phyloP scores from a whole-genome alignment of 2,113 vertebrate genomes.

The Scalopus aquaticus region DNA sequence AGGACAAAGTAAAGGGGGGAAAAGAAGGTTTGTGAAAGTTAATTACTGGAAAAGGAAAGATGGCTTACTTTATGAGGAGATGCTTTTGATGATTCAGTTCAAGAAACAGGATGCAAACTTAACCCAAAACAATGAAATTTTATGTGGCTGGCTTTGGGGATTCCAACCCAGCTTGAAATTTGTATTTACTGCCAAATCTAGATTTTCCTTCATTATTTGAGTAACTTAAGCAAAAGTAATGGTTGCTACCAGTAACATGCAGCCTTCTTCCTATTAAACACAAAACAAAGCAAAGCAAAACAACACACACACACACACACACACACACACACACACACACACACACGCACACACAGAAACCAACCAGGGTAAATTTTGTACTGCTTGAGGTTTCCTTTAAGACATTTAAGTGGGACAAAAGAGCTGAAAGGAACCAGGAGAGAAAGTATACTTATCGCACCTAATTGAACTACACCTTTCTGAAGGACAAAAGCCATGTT shows the following conservation, averaged over 20 bases:
- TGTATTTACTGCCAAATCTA: conserved; percentile 9
- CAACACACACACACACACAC: not conserved
- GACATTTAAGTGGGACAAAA: not conserved
- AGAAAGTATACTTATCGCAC: not conserved
- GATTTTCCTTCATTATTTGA: not conserved
- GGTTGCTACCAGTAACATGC: not conserved
- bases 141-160: not conserved
- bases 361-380: not conserved
- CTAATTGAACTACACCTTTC: not conserved
- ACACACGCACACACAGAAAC: not conserved
- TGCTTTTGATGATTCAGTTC: not conserved
- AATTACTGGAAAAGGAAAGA: not conserved
- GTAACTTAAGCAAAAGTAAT: not conserved
- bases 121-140: not conserved
- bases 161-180: not conserved
- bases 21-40: not conserved
- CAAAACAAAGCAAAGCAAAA: not conserved
- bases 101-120: not conserved
- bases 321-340: not conserved
- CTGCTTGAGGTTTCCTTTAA: not conserved
- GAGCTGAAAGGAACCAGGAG: not conserved
- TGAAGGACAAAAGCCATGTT: not conserved
- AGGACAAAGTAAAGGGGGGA: not conserved
- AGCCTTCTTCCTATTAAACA: not conserved
- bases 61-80: not conserved